phyloP scores from a whole-genome alignment of 2,113 vertebrate genomes.

The rabbit (Oryctolagus cuniculus) region DNA sequence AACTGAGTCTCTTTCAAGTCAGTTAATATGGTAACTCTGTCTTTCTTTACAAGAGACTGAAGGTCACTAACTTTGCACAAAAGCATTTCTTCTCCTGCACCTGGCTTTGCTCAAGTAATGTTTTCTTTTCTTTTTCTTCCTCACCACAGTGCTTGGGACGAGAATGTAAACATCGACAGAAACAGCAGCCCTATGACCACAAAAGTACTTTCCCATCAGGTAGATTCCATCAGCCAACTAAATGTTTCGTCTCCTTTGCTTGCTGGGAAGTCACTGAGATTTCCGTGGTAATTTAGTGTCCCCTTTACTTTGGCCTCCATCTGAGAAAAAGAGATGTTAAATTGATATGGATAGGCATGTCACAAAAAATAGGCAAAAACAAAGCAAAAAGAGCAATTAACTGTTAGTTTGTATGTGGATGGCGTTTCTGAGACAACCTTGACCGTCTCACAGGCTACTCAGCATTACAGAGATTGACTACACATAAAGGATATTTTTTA shows the following conservation, averaged over 20 bases:
- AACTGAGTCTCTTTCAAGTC: constrained; percentile 88
- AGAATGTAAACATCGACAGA: constrained; percentile 93
- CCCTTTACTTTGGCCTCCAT: constrained; percentile 98
- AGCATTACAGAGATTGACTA: neutral
- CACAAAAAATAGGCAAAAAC: constrained; percentile 60
- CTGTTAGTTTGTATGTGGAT: constrained; percentile 17
- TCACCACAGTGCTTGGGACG: constrained; percentile 93
- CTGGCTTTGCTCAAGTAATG: constrained; percentile 90
- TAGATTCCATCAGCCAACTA: constrained; percentile 88
- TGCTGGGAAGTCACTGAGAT: constrained; percentile 93
- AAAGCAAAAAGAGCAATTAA: constrained; percentile 34
- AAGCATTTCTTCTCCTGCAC: constrained; percentile 89
- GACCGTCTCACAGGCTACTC: neutral
- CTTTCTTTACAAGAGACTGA: constrained; percentile 86
- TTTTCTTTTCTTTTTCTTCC: constrained; percentile 86
- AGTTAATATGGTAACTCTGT: constrained; percentile 84
- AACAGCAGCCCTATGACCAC: constrained; percentile 91
- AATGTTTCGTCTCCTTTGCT: constrained; percentile 86
- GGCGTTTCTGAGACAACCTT: constrained; percentile 4
- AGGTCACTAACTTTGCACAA: constrained; percentile 86
- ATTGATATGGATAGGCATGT: constrained; percentile 53
- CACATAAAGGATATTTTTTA: neutral
- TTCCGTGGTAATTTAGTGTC: constrained; percentile 96
- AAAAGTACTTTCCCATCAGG: constrained; percentile 88
- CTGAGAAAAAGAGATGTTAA: constrained; percentile 87